Evolutionary conservation across 1,140 invertebrate species (phyloP), one percentile per base, ranked within the genome.

Genomic region (Arion vulgaris): DNA sequence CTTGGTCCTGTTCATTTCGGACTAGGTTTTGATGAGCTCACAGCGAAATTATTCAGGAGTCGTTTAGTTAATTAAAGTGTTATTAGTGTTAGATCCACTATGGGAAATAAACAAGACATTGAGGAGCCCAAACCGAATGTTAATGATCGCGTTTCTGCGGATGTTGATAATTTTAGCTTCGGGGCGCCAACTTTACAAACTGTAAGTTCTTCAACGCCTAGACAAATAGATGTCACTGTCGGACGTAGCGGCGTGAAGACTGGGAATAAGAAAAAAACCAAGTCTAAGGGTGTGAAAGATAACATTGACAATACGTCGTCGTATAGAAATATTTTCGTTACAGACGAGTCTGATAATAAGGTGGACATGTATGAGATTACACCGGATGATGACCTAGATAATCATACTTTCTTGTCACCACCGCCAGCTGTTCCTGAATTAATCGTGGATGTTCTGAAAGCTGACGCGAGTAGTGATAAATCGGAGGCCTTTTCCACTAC

Each of bases 381-480:
- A 9, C 71, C 71, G 28, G 71, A 49, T 26, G 71, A 73, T 9
- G 71, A 49, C 26, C 38, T 41, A 0, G 71, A 73, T 34, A 39
- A 38, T 26, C 23, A 13, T 5, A 66, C 34, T 9, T 53, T 17
- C 4, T 57, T 71, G 66, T 7, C 36, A 7, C 38, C 62, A 17
- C 34, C 62, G 17, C 68, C 41, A 1, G 34, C 62, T 57, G 78
- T 80, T 9, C 78, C 78, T 1, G 62, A 80, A 28, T 53, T 80
- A 32, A 80, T 71, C 26, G 68, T 80, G 11, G 78, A 80, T 66
- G 78, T 71, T 69, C 66, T 80, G 5, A 36, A 57, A 19, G 78
- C 62, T 17, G 78, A 80, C n/a, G 53, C 66, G 1, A 78, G 32
- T 57, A 45, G 39, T n/a, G 39, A 66, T 17, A 68, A 28, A 34